phyloP scores from a whole-genome alignment of 1,140 invertebrate species.

The Agrypnia vestita region DNA sequence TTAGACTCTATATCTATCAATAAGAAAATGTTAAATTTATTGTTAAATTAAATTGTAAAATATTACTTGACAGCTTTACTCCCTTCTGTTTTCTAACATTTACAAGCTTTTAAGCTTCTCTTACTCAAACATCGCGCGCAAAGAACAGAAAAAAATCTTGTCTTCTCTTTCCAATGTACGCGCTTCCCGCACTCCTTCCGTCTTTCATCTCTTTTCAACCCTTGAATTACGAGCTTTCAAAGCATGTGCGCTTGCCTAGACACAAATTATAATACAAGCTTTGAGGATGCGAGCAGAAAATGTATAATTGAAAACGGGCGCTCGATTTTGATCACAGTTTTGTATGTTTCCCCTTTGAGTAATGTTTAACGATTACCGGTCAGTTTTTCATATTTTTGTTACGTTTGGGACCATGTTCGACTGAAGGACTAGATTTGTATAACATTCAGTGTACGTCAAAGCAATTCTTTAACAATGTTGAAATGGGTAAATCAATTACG shows the following conservation, averaged over 20 bases:
- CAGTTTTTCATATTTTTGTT: background rate
- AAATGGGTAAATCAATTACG: conserved; percentile 59
- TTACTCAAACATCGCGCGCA: background rate
- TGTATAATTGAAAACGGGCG: background rate
- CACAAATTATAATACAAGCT: background rate
- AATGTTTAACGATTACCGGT: background rate
- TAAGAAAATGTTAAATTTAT: too few species aligned
- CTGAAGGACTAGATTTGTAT: conserved; percentile 35
- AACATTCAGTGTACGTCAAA: conserved; percentile 21
- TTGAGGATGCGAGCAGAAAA: background rate
- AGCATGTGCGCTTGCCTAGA: conserved; percentile 4
- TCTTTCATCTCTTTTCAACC: conserved; percentile 11
- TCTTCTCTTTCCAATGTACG: background rate
- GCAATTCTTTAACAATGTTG: conserved; percentile 59
- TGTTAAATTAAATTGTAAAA: too few species aligned
- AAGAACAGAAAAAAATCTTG: conserved; percentile 28
- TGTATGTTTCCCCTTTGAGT: background rate
- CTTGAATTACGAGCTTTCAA: conserved; percentile 13
- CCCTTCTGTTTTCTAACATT: conserved; percentile 4
- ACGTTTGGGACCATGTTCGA: background rate
- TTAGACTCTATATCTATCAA: too few species aligned
- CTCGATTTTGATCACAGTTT: background rate
- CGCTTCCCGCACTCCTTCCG: conserved; percentile 1
- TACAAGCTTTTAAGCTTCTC: conserved; percentile 20
- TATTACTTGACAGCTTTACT: background rate